Evolutionary conservation across 2,888 invertebrate genomes (phyloP).

Genomic region (Julus scandinavius): DNA sequence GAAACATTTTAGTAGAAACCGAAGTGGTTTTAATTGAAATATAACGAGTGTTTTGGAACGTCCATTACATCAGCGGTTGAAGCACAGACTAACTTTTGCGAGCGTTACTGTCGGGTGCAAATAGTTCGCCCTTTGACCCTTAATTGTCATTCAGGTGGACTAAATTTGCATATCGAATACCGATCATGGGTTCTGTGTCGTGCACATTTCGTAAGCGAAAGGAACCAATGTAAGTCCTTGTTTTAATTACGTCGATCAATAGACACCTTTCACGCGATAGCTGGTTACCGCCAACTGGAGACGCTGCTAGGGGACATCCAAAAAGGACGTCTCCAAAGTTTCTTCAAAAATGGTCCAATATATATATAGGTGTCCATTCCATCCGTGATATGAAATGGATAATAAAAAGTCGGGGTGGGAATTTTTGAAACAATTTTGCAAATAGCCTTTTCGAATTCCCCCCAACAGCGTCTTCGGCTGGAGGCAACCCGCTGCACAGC

Average conservation of each 20-base stretch:
- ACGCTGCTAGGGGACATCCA: too few relatives aligned
- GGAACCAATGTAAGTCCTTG: slow-evolving; percentile 35
- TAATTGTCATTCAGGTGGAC: not conserved
- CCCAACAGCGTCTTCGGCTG: too few relatives aligned
- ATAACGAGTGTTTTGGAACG: not conserved
- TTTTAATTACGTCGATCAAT: not conserved
- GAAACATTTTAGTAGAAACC: not conserved
- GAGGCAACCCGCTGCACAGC: too few relatives aligned
- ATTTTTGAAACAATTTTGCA: too few relatives aligned
- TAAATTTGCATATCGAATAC: not conserved
- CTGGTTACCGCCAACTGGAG: too few relatives aligned
- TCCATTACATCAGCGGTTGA: not conserved
- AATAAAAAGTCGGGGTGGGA: too few relatives aligned
- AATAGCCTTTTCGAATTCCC: too few relatives aligned
- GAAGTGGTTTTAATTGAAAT: not conserved
- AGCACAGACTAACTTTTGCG: not conserved
- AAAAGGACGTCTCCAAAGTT: too few relatives aligned
- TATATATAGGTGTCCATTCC: too few relatives aligned
- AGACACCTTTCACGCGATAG: too few relatives aligned
- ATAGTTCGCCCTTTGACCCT: not conserved
- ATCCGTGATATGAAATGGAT: too few relatives aligned
- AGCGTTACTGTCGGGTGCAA: not conserved
- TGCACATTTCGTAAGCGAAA: slow-evolving; percentile 39
- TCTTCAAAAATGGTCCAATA: too few relatives aligned
- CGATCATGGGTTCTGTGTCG: slow-evolving; percentile 43